Evolutionary conservation across 2,888 invertebrate genomes (phyloP), one percentile per base, ranked within the genome.

Genomic region (Acrocyrtus sp.): DNA sequence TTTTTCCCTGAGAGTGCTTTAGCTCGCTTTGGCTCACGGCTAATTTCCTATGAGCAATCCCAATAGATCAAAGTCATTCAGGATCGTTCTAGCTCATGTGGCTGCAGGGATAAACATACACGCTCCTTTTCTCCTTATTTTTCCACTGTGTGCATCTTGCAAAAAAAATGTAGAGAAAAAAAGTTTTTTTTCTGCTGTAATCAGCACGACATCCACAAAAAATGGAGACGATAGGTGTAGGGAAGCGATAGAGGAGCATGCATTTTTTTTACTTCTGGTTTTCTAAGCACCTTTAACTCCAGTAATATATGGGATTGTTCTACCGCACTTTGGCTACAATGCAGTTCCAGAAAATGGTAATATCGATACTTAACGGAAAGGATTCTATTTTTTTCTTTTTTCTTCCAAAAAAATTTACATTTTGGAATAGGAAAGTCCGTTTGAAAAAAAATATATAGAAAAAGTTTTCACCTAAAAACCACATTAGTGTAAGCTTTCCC

Each of bases 11-110:
- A 61, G 17, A 17, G 53, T 29, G 19, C 27, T n/a, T n/a, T n/a
- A n/a, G 22, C 34, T 43, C 54, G 66, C 26, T 43, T 68, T 68
- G 68, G 68, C 68, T 68, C 68, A 68, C 68, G 68, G 68, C 68
- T 68, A 68, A 68, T 68, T 68, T 68, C 68, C 68, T 68, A 58
- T 68, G 60, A 68, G 68, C 68, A 58, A 68, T 68, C 43, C 60
- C 68, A 68, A 68, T 68, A 68, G 68, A 68, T 68, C 68, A 68
- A 68, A 68, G 68, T 68, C 68, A 57, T 43, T 53, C 50, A 26
- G 56, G 21, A 29, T n/a, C n/a, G n/a, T n/a, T n/a, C n/a, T n/a
- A n/a, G n/a, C n/a, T n/a, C n/a, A n/a, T n/a, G n/a, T n/a, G 19
- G 54, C 51, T 51, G 5, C 22, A 41, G 45, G 61, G 43, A 26